These are phyloP conservation scores for Hylomyscus alleni DNA, from an alignment of 2,797 vertebrate species.

Conservation along the genomic window DNA sequence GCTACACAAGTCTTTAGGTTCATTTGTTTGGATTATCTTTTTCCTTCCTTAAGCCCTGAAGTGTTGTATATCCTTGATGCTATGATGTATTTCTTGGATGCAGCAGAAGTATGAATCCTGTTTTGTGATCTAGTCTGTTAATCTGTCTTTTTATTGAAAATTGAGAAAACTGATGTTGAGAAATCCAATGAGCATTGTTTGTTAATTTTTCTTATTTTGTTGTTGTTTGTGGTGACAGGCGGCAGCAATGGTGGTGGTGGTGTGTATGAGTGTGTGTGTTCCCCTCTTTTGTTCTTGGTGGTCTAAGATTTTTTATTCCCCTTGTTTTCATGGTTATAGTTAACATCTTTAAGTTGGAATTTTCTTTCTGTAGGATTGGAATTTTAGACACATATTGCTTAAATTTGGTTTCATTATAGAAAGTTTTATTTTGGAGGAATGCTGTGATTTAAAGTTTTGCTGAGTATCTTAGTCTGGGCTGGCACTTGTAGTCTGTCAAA, in stretches of 20 bases:
- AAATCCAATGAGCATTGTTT: background rate
- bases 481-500: background rate
- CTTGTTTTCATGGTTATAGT: background rate
- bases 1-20: background rate
- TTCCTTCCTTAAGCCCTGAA: background rate
- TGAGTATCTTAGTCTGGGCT: background rate
- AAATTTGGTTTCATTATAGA: background rate
- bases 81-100: background rate
- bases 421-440: background rate
- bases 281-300: background rate
- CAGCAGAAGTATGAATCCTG: background rate
- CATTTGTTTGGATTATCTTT: background rate
- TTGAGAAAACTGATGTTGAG: background rate
- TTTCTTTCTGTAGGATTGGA: background rate
- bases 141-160: background rate
- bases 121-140: background rate
- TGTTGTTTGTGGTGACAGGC: background rate
- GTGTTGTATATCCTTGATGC: background rate
- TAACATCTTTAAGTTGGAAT: background rate
- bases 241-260: background rate
- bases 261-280: background rate
- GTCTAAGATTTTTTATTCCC: background rate
- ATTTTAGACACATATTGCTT: background rate
- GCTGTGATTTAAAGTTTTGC: background rate
- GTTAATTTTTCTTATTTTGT: background rate